Conservation (phyloP, 1,140 invertebrate genomes). For the Calliphora vicina region DNA sequence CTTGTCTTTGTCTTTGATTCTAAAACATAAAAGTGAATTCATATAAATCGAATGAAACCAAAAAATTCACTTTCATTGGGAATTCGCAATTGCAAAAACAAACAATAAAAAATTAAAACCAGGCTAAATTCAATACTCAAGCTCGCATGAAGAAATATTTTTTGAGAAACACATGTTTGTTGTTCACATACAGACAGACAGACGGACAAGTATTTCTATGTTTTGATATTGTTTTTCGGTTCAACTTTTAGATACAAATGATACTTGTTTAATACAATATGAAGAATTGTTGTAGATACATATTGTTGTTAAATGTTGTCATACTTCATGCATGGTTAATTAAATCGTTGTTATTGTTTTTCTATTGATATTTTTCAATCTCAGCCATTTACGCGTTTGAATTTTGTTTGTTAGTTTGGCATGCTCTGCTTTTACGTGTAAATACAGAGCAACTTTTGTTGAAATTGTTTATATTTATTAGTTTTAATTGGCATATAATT, state of each 20-base stretch:
- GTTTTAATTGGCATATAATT: conserved; percentile 7
- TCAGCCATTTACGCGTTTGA: not conserved
- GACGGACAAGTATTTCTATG: not conserved
- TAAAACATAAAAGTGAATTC: too few relatives aligned
- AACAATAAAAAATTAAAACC: not conserved
- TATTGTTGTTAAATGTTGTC: conserved; percentile 19
- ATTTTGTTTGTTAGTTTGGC: not conserved
- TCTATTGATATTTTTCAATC: too few relatives aligned
- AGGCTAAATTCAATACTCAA: not conserved
- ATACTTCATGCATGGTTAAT: conserved; percentile 22
- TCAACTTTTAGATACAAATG: not conserved
- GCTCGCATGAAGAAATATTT: too few relatives aligned
- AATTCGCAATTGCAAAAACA: not conserved
- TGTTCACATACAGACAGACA: too few relatives aligned
- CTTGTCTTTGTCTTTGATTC: too few relatives aligned
- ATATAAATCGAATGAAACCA: conserved; percentile 1
- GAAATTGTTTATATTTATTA: not conserved
- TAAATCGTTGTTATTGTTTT: not conserved
- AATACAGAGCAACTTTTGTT: not conserved
- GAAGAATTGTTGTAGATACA: too few relatives aligned
- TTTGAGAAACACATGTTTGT: too few relatives aligned
- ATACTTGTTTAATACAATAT: not conserved
- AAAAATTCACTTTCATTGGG: conserved; percentile 39
- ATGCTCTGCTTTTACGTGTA: not conserved
- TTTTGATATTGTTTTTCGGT: not conserved